phyloP scores from a whole-genome alignment of 1,140 invertebrate genomes.

The Drosophila varians region DNA sequence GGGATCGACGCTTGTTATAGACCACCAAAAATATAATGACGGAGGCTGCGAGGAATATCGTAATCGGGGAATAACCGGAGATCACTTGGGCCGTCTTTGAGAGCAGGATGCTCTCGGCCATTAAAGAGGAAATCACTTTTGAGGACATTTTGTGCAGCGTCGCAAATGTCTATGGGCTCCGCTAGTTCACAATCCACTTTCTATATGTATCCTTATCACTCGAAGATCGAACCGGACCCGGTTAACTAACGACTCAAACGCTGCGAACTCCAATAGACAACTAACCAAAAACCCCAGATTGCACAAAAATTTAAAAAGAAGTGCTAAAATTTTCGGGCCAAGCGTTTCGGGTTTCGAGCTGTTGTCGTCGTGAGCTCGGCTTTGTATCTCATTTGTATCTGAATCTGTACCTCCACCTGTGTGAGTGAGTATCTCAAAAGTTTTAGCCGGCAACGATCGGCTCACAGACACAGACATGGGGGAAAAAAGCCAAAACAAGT shows the following conservation, averaged over 20 bases:
- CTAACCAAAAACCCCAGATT: constrained; percentile 79
- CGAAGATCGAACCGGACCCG: constrained; percentile 36
- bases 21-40: constrained; percentile 67
- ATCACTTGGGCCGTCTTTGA: constrained; percentile 66
- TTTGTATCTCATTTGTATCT: constrained; percentile 36
- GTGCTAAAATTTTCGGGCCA: constrained; percentile 75
- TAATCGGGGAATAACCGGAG: constrained; percentile 73
- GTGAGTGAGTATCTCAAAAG: constrained; percentile 42
- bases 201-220: constrained; percentile 22
- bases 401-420: constrained; percentile 22
- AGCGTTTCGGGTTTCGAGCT: constrained; percentile 59
- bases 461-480: constrained; percentile 5
- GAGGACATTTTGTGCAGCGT: constrained; percentile 62
- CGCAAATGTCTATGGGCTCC: neutral
- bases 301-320: constrained; percentile 84
- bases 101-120: constrained; percentile 77
- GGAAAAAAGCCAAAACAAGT: constrained; percentile 21
- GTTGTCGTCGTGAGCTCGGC: constrained; percentile 52
- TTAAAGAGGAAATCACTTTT: constrained; percentile 68
- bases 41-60: constrained; percentile 63
- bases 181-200: constrained; percentile 12
- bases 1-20: constrained; percentile 83
- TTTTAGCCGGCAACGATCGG: constrained; percentile 42
- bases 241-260: constrained; percentile 44
- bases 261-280: constrained; percentile 78